These are phyloP conservation scores for Philhelius pedissequus DNA, from an alignment of 2,888 invertebrate genomes.

Conservation along the genomic window DNA sequence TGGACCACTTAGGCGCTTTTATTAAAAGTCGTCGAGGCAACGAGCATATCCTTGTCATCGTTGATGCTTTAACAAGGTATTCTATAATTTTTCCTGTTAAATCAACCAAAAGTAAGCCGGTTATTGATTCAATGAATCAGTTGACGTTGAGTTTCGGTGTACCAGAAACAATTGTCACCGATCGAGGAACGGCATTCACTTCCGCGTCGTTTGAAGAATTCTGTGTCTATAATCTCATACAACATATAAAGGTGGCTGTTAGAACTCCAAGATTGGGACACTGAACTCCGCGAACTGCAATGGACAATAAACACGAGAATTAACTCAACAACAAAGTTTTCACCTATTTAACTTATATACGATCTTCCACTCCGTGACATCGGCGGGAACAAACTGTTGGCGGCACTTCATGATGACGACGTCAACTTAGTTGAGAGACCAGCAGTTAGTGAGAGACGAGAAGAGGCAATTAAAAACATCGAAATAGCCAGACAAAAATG, in stretches of 20 bases:
- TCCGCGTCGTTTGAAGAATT: slow-evolving; percentile 20
- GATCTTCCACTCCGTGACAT: neutral
- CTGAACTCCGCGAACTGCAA: neutral
- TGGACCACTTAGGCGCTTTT: too few species aligned
- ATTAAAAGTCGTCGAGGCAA: slow-evolving; percentile 15
- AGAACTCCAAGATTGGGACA: slow-evolving; percentile 15
- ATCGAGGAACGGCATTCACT: slow-evolving; percentile 32
- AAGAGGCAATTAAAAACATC: neutral
- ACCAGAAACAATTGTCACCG: neutral
- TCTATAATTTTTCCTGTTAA: slow-evolving; percentile 23
- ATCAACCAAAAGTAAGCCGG: slow-evolving; percentile 20
- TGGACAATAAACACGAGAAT: neutral
- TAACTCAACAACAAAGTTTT: neutral
- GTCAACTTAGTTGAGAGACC: neutral
- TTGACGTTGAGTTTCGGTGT: neutral
- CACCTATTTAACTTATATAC: neutral
- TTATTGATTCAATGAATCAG: neutral
- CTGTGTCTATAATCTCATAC: slow-evolving; percentile 15
- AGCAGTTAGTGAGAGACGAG: neutral
- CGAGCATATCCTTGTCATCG: slow-evolving; percentile 3
- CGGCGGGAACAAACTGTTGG: neutral
- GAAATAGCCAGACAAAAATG: neutral
- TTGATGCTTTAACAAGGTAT: slow-evolving; percentile 52
- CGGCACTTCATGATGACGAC: slow-evolving; percentile 2
- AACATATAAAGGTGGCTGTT: slow-evolving; percentile 58